Evolutionary conservation across 2,797 vertebrate genomes (phyloP), one percentile per base, ranked within the genome.

Genomic region (Dipus sagitta): DNA sequence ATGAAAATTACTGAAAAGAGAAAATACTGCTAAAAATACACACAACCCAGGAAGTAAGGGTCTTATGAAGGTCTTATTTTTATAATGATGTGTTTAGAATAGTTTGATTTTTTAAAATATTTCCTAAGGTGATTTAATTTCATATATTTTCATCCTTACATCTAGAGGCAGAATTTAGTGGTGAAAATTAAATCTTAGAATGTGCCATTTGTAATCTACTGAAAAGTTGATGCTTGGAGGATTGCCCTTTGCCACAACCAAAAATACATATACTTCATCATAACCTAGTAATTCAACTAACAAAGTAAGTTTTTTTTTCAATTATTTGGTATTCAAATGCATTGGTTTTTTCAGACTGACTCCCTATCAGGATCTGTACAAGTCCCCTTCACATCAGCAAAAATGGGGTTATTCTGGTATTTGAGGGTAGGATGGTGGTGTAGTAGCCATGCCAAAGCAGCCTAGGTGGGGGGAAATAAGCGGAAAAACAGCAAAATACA

Each of bases 1-100:
- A 93, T 95, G 91, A 97, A 95, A 93, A 96, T 95, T 95, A 97
- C 96, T 97, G 92, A 97, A 92, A 75, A 54, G n/a, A 38, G 94
- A 82, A 86, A 91, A 85, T 54, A 72, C 18, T 64, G 42, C 70
- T 80, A 3, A 87, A 94, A 92, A 70, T 26, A 70, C 65, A 17
- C 52, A 20, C 21, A 42, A 20, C 7, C 15, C 60, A 77, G 32
- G 86, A 83, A 86, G 32, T 4, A 15, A 71, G 23, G 32, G 32
- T 65, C 58, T 91, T 72, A 60, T 71, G 71, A 81, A 76, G 76
- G 54, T 74, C 72, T 34, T 88, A 42, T 95, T 95, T 96, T 93
- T 64, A 80, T 94, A 87, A 88, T 47, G 47, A 70, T 65, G 68
- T 38, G 13, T 88, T 88, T 92, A 88, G 60, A 47, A 83, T 70